phyloP scores from a whole-genome alignment of 2,113 vertebrate genomes.

The Mastomys coucha region DNA sequence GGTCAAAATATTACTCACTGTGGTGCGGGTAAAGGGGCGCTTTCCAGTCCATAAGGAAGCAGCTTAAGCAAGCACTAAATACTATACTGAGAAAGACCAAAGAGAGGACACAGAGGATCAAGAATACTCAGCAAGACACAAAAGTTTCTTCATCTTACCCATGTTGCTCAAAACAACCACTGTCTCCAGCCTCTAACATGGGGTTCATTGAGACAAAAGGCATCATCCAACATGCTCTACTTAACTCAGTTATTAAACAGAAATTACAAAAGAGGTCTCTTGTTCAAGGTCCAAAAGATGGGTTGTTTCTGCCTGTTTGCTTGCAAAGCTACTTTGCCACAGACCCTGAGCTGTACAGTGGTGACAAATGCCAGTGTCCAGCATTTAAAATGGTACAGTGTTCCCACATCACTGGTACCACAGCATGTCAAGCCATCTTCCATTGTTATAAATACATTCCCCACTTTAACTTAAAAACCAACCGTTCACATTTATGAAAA shows the following conservation, averaged over 20 bases:
- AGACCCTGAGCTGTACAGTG: too few relatives aligned
- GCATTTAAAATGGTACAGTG: not conserved
- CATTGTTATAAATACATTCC: not conserved
- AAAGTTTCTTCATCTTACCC: not conserved
- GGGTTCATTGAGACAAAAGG: not conserved
- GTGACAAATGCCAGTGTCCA: not conserved
- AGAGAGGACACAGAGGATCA: not conserved
- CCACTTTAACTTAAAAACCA: not conserved
- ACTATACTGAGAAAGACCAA: not conserved
- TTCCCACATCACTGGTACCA: not conserved
- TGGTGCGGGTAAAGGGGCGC: too few relatives aligned
- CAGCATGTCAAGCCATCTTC: not conserved
- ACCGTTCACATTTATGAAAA: not conserved
- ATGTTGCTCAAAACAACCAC: not conserved
- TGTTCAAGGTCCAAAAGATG: not conserved
- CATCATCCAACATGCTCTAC: not conserved
- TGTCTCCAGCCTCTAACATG: not conserved
- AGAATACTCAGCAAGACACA: not conserved
- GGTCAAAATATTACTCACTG: not conserved
- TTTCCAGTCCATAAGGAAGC: not conserved
- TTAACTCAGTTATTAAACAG: not conserved
- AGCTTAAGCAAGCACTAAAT: not conserved
- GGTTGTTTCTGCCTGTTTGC: not conserved
- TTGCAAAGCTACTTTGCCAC: not conserved
- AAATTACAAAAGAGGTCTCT: not conserved